A percentile compares a stretch with the other conserved stretches of the same genome.
Evolutionary conservation across 2,888 invertebrate species (phyloP).

Genomic region (Buathra laborator): DNA sequence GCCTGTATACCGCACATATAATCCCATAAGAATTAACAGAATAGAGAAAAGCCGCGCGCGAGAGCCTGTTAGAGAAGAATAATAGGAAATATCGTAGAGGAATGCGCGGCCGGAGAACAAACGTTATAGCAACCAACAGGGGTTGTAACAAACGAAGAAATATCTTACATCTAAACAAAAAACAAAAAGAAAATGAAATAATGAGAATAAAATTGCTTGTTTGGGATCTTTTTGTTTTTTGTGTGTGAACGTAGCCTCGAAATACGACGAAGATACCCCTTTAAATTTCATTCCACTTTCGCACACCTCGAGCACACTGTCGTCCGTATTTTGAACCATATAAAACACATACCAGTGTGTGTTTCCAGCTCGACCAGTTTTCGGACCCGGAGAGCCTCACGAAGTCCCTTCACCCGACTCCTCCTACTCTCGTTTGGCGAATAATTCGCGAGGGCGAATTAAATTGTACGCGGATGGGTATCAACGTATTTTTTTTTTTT

Average conservation of each 20-base stretch:
- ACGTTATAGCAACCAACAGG: conserved; percentile 26
- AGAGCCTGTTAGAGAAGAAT: conserved; percentile 12
- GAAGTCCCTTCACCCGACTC: conserved; percentile 12
- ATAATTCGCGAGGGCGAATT: conserved; percentile 65
- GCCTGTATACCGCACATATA: background rate
- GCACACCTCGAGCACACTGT: conserved; percentile 1
- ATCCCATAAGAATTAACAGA: conserved; percentile 23
- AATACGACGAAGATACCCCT: conserved; percentile 28
- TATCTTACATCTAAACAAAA: background rate
- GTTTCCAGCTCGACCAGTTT: conserved; percentile 58
- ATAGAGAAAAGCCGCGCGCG: conserved; percentile 9
- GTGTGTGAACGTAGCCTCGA: conserved; percentile 6
- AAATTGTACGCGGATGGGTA: conserved; percentile 61
- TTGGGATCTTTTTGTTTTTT: background rate
- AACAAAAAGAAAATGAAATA: background rate
- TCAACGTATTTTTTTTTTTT: conserved; percentile 62
- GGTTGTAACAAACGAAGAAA: conserved; percentile 17
- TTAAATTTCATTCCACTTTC: conserved; percentile 29
- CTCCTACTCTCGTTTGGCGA: conserved; percentile 17
- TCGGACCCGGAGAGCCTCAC: background rate
- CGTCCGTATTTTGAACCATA: background rate
- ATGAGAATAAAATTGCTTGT: background rate
- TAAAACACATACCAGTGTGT: conserved; percentile 2
- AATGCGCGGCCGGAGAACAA: conserved; percentile 21
- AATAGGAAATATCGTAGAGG: conserved; percentile 40